Evolutionary conservation across 2,797 vertebrate species (phyloP), one percentile per base, ranked within the genome.

Genomic region (Sciurus carolinensis): DNA sequence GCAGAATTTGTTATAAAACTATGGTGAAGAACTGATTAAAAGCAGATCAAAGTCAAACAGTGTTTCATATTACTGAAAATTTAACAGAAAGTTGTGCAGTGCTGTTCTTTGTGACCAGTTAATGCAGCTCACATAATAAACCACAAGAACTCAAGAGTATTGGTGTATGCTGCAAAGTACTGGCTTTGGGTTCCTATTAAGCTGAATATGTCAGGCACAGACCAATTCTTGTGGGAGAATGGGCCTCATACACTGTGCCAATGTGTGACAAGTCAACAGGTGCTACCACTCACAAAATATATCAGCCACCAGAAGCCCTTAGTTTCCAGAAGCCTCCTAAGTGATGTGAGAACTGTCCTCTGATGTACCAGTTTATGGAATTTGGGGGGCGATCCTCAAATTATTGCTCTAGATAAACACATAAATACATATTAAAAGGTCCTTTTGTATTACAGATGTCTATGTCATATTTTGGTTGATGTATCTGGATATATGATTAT

Each of bases 401-500:
- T 73, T 30, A 79, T 3, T 87, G 50, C 36, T 75, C 18, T 69
- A 67, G 39, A 90, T 77, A 90, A 83, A 44, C 33, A 89, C 62
- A 71, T 75, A 87, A 59, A 62, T 54, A 71, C 30, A 81, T 14
- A 72, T 26, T 50, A 81, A 93, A 91, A 77, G 71, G 28, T 8
- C 42, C 26, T 83, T 75, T 66, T n/a, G 84, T 12, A 42, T 26
- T n/a, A 15, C 28, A 76, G 7, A 44, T 80, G 11, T 84, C 64
- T 75, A 57, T 36, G 39, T n/a, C 26, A 42, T 39, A 87, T 73
- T 96, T 91, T 69, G 14, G 76, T 93, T 87, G 50, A 84, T 47
- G 52, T 75, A 26, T 57, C 2, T 13, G 52, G 86, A 69, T 66
- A 76, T 44, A 33, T 64, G 52, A 42, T 76, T 59, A 66, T 52